phyloP scores from a whole-genome alignment of 2,113 vertebrate species.

The Aspiorhynchus laticeps region DNA sequence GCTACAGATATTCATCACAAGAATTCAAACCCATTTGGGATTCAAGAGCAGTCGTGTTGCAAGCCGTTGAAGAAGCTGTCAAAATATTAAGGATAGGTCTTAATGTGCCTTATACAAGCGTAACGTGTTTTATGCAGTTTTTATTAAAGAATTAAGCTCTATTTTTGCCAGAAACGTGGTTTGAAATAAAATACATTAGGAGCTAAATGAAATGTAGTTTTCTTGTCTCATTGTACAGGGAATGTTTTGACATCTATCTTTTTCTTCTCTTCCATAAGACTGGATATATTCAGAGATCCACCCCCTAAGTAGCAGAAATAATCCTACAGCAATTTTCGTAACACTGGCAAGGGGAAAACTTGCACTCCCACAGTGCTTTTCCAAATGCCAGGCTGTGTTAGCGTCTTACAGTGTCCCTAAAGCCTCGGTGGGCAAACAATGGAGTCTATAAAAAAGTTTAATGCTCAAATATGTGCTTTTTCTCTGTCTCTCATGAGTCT shows the following conservation, averaged over 20 bases:
- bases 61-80: background rate
- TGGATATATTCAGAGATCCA: conserved; percentile 62
- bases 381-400: conserved; percentile 67
- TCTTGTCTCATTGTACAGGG: conserved; percentile 49
- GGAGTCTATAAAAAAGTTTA: conserved; percentile 45
- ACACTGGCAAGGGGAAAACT: conserved; percentile 66
- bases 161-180: background rate
- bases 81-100: conserved; percentile 9
- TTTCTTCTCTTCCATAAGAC: conserved; percentile 62
- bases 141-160: conserved; percentile 4
- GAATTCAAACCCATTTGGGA: conserved; percentile 9
- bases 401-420: conserved; percentile 63
- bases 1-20: background rate
- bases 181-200: conserved; percentile 4
- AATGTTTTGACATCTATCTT: conserved; percentile 72
- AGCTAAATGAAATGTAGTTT: conserved; percentile 7
- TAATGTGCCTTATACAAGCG: conserved; percentile 1
- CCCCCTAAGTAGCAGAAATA: conserved; percentile 66
- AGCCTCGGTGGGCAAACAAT: conserved; percentile 53
- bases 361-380: conserved; percentile 64
- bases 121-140: background rate
- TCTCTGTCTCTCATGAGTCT: conserved; percentile 22
- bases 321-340: conserved; percentile 73
- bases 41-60: background rate
- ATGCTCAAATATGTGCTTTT: conserved; percentile 42